phyloP scores from a whole-genome alignment of 2,797 vertebrate genomes.

The Petrocephalus sullivani region DNA sequence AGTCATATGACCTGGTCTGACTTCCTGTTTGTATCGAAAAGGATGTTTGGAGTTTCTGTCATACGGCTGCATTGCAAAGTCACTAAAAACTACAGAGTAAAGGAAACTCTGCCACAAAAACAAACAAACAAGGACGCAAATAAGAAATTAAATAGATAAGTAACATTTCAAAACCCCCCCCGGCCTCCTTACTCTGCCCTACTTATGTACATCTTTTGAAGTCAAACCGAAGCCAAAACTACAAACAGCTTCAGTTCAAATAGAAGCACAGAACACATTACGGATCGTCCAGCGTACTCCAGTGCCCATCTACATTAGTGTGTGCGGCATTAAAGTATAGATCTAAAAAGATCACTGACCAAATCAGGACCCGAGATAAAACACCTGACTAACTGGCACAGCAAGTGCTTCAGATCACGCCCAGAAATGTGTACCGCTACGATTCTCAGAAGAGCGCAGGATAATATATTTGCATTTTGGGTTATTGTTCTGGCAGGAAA shows the following conservation, averaged over 20 bases:
- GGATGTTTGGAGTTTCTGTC: conserved; percentile 5
- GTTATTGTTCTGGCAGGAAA: neutral
- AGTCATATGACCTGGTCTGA: neutral
- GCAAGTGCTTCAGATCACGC: neutral
- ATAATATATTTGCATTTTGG: neutral
- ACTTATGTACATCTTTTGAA: neutral
- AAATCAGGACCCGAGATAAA: neutral
- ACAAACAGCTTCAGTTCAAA: neutral
- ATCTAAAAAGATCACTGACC: neutral
- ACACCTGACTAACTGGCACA: neutral
- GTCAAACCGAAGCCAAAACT: neutral
- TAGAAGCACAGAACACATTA: neutral
- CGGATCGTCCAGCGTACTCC: neutral
- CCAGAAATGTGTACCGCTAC: neutral
- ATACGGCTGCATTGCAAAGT: neutral
- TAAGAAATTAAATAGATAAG: neutral
- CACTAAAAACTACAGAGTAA: neutral
- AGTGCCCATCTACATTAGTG: neutral
- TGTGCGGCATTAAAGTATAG: neutral
- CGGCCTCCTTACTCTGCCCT: neutral
- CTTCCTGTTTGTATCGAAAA: conserved; percentile 2
- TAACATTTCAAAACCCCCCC: neutral
- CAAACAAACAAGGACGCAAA: neutral
- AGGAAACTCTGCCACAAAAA: neutral
- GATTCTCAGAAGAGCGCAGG: neutral